Percentiles rank a stretch among this genome's conserved stretches.
These are phyloP conservation scores for Eupithecia insigniata DNA, from an alignment of 2,888 invertebrate genomes.

Conservation along the genomic window DNA sequence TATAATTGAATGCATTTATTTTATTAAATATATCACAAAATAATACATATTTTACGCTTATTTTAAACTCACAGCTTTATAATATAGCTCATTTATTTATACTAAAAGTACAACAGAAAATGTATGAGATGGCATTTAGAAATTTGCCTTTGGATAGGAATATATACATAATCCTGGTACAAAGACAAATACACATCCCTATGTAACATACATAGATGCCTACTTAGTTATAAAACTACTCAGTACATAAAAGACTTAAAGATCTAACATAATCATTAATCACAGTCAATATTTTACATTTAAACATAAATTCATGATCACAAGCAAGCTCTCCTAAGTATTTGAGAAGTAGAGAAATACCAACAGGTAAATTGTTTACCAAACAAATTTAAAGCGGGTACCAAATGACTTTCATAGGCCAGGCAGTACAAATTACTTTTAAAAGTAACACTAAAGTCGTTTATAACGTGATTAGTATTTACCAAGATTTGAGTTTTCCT, in stretches of 20 bases:
- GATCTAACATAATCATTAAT: slow-evolving; percentile 17
- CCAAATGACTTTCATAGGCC: not conserved
- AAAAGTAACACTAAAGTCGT: not conserved
- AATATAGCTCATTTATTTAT: not conserved
- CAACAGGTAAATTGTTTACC: not conserved
- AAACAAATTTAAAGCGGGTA: not conserved
- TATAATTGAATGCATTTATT: slow-evolving; percentile 9
- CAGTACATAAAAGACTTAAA: slow-evolving; percentile 14
- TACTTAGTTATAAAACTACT: slow-evolving; percentile 7
- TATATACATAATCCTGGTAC: not conserved
- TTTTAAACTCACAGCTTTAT: slow-evolving; percentile 1
- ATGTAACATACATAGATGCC: not conserved
- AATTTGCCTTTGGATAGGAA: not conserved
- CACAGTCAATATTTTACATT: slow-evolving; percentile 17
- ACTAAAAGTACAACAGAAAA: not conserved
- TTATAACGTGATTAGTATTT: too few species aligned
- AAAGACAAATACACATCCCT: not conserved
- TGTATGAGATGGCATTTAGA: not conserved
- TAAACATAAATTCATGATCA: slow-evolving; percentile 20
- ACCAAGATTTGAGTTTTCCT: too few species aligned
- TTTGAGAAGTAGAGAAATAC: not conserved
- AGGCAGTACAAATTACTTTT: not conserved
- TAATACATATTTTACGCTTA: not conserved
- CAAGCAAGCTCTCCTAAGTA: slow-evolving; percentile 13
- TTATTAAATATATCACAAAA: slow-evolving; percentile 23